A percentile compares a stretch with the other conserved stretches of the same genome.
Evolutionary conservation across 2,113 vertebrate species (phyloP).

Genomic region (Oreochromis spilurus): DNA sequence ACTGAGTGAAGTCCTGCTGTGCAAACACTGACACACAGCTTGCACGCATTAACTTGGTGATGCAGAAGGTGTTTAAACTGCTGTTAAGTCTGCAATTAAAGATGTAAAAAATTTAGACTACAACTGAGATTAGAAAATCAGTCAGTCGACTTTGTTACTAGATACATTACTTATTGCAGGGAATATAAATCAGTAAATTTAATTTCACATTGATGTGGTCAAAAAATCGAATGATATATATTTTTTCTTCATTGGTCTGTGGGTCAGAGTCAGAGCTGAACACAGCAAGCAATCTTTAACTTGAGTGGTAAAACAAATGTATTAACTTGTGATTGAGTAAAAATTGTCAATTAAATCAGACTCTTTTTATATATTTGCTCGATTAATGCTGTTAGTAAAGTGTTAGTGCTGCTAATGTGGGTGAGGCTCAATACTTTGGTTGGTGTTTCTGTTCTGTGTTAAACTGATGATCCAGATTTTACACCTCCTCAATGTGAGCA

Average conservation of each 20-base stretch:
- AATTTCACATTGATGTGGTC: neutral
- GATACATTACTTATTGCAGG: neutral
- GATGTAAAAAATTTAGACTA: neutral
- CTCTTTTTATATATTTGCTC: neutral
- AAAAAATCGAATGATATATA: neutral
- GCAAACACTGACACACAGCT: neutral
- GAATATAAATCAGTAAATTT: neutral
- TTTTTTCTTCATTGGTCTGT: neutral
- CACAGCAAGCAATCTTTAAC: neutral
- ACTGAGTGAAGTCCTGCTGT: neutral
- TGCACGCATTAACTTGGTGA: rapidly evolving
- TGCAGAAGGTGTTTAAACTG: neutral
- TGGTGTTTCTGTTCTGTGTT: neutral
- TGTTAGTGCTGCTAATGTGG: neutral
- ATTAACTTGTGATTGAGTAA: neutral
- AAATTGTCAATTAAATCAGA: neutral
- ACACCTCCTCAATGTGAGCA: neutral
- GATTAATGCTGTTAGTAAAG: neutral
- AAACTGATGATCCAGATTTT: neutral
- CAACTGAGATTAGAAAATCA: neutral
- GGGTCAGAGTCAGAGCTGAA: neutral
- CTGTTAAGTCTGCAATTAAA: neutral
- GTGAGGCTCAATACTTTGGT: neutral
- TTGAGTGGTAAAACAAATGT: rapidly evolving
- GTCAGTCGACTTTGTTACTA: neutral